These are phyloP conservation scores for Tragulus kanchil DNA, from an alignment of 2,113 vertebrate genomes.

Conservation along the genomic window DNA sequence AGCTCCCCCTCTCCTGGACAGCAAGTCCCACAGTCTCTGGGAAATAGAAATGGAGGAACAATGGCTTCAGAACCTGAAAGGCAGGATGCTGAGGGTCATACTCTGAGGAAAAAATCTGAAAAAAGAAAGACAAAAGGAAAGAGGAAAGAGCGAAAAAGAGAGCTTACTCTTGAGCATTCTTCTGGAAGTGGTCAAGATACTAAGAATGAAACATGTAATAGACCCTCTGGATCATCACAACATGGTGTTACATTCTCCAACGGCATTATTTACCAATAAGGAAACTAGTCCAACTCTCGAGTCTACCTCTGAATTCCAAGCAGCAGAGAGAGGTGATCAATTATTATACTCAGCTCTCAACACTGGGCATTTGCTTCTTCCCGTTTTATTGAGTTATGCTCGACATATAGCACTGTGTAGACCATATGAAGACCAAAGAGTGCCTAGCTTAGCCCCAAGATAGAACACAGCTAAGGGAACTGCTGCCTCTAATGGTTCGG, in stretches of 20 bases:
- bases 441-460: not conserved
- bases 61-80: not conserved
- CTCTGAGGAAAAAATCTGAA: too few species aligned
- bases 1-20: rapidly evolving
- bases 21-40: not conserved
- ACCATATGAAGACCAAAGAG: not conserved
- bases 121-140: not conserved
- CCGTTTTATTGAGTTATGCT: not conserved
- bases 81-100: rapidly evolving
- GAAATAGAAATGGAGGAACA: not conserved
- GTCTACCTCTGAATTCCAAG: not conserved
- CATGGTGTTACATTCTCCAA: not conserved
- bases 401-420: not conserved
- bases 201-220: not conserved
- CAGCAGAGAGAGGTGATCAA: not conserved
- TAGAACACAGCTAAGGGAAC: not conserved
- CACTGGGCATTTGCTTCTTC: not conserved
- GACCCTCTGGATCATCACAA: not conserved
- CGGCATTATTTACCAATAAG: not conserved
- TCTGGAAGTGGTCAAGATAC: not conserved
- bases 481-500: not conserved
- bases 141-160: not conserved
- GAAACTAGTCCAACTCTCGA: not conserved
- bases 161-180: not conserved
- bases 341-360: not conserved